phyloP scores from a whole-genome alignment of 1,140 invertebrate genomes.

The Triops longicaudatus region DNA sequence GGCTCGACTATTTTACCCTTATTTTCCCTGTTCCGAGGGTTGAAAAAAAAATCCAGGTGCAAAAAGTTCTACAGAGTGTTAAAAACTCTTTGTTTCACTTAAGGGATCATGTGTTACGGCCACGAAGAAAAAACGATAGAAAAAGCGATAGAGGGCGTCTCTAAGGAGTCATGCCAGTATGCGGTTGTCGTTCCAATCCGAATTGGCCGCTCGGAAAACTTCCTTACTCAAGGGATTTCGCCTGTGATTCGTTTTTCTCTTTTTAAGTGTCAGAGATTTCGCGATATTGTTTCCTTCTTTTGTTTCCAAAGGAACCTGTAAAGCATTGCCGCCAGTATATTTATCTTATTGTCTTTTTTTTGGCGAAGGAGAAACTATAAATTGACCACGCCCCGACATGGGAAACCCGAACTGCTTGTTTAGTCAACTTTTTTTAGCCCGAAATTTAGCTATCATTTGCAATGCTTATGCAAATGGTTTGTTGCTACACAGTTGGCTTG shows the following conservation, averaged over 20 bases:
- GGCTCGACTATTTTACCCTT: background rate
- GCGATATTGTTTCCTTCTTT: background rate
- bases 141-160: background rate
- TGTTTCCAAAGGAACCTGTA: background rate
- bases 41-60: background rate
- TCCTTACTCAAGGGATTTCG: background rate
- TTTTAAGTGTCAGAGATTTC: background rate
- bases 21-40: background rate
- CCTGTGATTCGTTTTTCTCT: background rate
- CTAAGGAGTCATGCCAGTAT: background rate
- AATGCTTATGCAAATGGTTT: too few species aligned
- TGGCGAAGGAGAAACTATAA: background rate
- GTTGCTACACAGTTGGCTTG: too few species aligned
- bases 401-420: too few species aligned
- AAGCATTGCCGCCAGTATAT: background rate
- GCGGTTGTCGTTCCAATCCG: conserved; percentile 8
- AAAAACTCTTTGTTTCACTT: background rate
- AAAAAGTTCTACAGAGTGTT: background rate
- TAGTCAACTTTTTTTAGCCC: too few species aligned
- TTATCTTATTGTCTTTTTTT: background rate
- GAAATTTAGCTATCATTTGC: too few species aligned
- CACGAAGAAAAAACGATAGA: background rate
- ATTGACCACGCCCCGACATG: background rate
- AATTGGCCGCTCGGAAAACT: background rate
- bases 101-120: background rate